Base-by-base conservation (phyloP, 1,140 invertebrate species). In the Coelopa frigida region DNA sequence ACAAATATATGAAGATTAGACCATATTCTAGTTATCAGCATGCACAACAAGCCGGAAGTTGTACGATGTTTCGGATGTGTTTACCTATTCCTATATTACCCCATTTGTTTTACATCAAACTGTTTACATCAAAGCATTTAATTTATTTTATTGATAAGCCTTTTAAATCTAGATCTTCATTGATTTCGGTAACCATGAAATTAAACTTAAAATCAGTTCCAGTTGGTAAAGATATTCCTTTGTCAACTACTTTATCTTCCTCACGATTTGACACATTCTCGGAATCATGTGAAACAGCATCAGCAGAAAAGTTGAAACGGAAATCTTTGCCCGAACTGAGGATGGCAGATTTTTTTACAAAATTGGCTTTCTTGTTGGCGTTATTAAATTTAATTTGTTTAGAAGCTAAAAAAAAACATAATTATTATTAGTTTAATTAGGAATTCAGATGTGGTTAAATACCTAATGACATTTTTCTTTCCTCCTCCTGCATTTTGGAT, bases 401-500 rank as follows among this genome's bases (percentile, higher is more conserved):
- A 8, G 61, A 49, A 27, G 57, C 68, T 69, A 39, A 43, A 55
- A 45, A 43, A 44, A 36, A 15, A 52, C 3, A 46, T 18, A 40
- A 29, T 12, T n/a, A n/a, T n/a, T n/a, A n/a, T n/a, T n/a, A n/a
- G n/a, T n/a, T n/a, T n/a, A n/a, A 36, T 38, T 38, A 33, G 11
- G 15, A 43, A 21, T 17, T 29, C 7, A 33, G n/a, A 15, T 15
- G 40, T 15, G 44, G 21, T 32, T 40, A 29, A 32, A 50, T 59
- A 66, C 69, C 59, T 65, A 75, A 75, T 7, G 57, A 57, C 44
- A 72, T 61, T 69, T 82, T 83, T 48, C 81, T 83, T 50, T 84
- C 80, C 54, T 86, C 82, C 0, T 75, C 73, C n/a, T 73, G 71
- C 83, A 87, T 87, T 68, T 84, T 84, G 10, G 74, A 69, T 53